Evolutionary conservation across 2,113 vertebrate genomes (phyloP), one percentile per base, ranked within the genome.

Genomic region (Oncorhynchus tshawytscha): DNA sequence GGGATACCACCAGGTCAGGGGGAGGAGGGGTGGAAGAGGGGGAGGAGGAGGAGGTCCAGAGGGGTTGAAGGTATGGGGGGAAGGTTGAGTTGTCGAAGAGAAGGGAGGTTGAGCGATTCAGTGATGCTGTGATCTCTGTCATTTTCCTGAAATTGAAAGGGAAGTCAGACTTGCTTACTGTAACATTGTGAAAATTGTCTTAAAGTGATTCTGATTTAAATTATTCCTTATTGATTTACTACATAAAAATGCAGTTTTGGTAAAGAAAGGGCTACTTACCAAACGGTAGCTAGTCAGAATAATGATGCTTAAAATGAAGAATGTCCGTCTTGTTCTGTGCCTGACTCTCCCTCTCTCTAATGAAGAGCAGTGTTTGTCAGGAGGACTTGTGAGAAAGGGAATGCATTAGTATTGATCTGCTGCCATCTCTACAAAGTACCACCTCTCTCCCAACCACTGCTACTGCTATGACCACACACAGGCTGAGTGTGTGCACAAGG

Each of bases 1-100:
- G 77, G 54, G 87, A 85, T 3, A 81, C 72, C 22, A 71, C 70
- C 39, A 77, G 4, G 24, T 86, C 76, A 1, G 72, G 54, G n/a
- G 77, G 59, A 0, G 71, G 25, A 0, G 65, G 6, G 5, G 78
- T n/a, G 22, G 34, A 0, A 39, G 67, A 4, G 60, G n/a, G 4
- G 25, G 68, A 6, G 31, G 5, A 54, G 20, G 48, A 15, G 72
- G 22, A 65, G 24, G 68, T 75, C 15, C 5, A 71, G 1, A 24
- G 66, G 62, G n/a, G 57, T 34, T 6, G 62, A 18, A 1, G 72
- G 39, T 1, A 12, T 27, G 16, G 34, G 67, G n/a, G 29, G 1
- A 79, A 13, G 62, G 79, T 77, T 20, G 3, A 64, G 68, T 76
- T 82, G 25, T 27, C 15, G 31, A 59, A 62, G 1, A 64, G 24